Base-by-base conservation (phyloP, 1,140 invertebrate species). In the Heliconius eleuchia region DNA sequence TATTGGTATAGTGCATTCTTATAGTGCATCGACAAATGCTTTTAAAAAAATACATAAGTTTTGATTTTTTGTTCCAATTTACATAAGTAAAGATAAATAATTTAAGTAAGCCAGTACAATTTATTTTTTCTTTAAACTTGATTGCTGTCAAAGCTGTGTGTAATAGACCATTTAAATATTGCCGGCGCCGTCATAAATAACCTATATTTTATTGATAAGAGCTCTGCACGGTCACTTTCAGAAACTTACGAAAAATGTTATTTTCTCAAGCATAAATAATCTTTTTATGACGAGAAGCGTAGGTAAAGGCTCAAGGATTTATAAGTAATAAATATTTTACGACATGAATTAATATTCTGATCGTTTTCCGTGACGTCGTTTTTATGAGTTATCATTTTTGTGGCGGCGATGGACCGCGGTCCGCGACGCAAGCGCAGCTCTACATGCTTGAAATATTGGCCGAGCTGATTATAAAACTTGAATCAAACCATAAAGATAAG, bases 311-410 rank as follows among this genome's bases (percentile, higher is more conserved):
- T 93, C 91, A 94, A 94, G 93, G 93, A 94, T 94, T 94, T 94
- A 94, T 94, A 94, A 88, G 92, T 77, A 92, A 94, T 94, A 94
- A 94, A 94, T 94, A 92, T 94, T 94, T 94, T 93, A 94, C 93
- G 93, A 93, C 91, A 89, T 89, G 90, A 94, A 94, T 94, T 94
- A 93, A 94, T 94, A 94, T 94, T 93, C 93, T 84, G 91, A 92
- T 91, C 93, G 93, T 93, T 93, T 92, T 94, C 88, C 85, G 93
- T 94, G 91, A 94, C 93, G 91, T 93, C 89, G 87, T 92, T 94
- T 94, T 94, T 94, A 94, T 94, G 91, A 94, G 78, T 94, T 94
- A 91, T 93, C 91, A 94, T 93, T 92, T 93, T 89, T 92, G 92
- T 92, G 88, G 90, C 89, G 88, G 85, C 87, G 83, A 83, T 83